Percentiles rank a stretch among this genome's conserved stretches.
Evolutionary conservation across 2,888 invertebrate genomes (phyloP).

Genomic region (Stenodera caucasica): DNA sequence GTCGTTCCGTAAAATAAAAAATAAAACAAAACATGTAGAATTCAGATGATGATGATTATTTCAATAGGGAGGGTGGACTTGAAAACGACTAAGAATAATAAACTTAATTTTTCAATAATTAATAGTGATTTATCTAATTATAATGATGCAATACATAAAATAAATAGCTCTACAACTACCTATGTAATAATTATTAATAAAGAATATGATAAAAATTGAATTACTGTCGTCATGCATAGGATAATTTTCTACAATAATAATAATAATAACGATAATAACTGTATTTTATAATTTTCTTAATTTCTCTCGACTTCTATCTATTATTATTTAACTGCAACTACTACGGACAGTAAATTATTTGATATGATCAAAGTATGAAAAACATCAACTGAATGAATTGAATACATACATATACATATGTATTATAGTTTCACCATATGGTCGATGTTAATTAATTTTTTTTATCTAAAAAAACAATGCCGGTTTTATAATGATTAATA

Average conservation of each 20-base stretch:
- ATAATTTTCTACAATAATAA: background rate
- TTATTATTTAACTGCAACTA: background rate
- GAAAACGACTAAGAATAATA: no score
- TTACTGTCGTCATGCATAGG: background rate
- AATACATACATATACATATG: background rate
- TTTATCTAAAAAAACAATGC: constrained; percentile 6
- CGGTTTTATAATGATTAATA: background rate
- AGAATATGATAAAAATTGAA: background rate
- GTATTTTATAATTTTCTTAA: background rate
- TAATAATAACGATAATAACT: background rate
- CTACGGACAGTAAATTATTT: background rate
- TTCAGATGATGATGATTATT: no score
- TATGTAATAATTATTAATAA: background rate
- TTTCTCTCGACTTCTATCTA: background rate
- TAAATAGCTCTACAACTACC: no score
- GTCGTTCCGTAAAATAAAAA: no score
- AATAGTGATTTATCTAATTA: background rate
- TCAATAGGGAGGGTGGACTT: no score
- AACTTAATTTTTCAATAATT: no score
- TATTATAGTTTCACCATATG: constrained; percentile 16
- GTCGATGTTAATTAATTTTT: constrained; percentile 17
- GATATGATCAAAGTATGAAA: constrained; percentile 10
- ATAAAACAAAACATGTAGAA: constrained; percentile 3
- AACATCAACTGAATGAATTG: background rate
- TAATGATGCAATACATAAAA: background rate